Base-by-base conservation (phyloP, 2,797 vertebrate species). In the Acipenser ruthenus region DNA sequence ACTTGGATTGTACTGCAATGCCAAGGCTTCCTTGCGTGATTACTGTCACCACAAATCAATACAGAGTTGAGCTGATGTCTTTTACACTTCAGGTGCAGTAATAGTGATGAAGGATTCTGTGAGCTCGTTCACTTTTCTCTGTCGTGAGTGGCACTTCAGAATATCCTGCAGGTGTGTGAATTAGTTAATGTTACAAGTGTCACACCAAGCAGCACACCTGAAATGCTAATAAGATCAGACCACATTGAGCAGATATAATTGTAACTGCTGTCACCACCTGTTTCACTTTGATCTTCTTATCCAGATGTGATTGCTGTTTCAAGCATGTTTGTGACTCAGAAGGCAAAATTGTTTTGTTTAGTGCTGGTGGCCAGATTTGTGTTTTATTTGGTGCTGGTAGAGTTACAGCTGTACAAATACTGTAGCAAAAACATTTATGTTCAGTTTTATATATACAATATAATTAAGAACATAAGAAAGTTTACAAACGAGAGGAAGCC, bases 111-210 rank as follows among this genome's bases (percentile, higher is more conserved):
- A 37, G 70, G 86, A 87, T 4, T 8, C n/a, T 7, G 23, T 12
- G 23, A 48, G 50, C 52, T 47, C 37, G 80, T 75, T 68, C 71
- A 70, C 81, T 83, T 80, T 82, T 83, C 76, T 74, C 67, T 74
- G 70, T 77, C 71, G 52, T 73, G 78, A 72, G 76, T 75, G 49
- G 72, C 48, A 76, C 67, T 65, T 37, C 70, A 72, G 85, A 85
- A 82, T 80, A 80, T 86, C 85, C 82, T 80, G 75, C 86, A 89
- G 85, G 86, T 90, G 88, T 75, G 84, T 75, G 80, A 82, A 87
- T 90, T 88, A 89, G 89, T 85, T 55, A 55, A 55, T 55, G 53
- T 55, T 73, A 53, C 64, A 69, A 73, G 73, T 70, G 56, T 64
- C 79, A 84, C 82, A 80, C 73, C 77, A 70, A 68, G 71, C 77